Evolutionary conservation across 1,140 invertebrate species (phyloP).

Genomic region (Bombus pyrosoma): DNA sequence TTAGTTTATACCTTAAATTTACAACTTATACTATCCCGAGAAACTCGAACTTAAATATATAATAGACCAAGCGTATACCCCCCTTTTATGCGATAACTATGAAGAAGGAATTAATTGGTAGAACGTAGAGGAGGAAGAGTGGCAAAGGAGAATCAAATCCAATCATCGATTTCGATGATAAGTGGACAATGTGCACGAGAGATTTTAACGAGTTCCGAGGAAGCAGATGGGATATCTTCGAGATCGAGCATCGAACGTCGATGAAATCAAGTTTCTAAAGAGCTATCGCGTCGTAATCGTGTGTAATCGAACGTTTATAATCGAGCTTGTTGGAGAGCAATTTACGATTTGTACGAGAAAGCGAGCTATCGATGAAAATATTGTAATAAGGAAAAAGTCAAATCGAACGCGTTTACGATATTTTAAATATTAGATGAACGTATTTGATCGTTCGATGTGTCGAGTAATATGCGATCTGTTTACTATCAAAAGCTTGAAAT

Average conservation of each 20-base stretch:
- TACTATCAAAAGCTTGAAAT: not conserved
- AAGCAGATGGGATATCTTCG: not conserved
- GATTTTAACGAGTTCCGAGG: conserved; percentile 3
- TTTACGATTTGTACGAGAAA: not conserved
- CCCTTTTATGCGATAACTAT: not conserved
- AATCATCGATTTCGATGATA: conserved; percentile 11
- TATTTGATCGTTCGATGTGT: not conserved
- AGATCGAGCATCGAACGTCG: conserved; percentile 1
- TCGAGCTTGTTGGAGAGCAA: not conserved
- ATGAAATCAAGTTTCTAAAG: conserved; percentile 12
- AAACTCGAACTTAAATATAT: too few relatives aligned
- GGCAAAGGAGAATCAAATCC: not conserved
- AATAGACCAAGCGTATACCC: too few relatives aligned
- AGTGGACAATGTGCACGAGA: not conserved
- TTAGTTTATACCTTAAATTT: too few relatives aligned
- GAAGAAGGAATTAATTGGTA: not conserved
- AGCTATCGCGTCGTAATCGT: not conserved
- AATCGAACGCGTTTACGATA: not conserved
- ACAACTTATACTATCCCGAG: too few relatives aligned
- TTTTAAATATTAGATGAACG: not conserved
- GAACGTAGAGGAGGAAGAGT: too few relatives aligned
- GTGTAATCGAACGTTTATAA: not conserved
- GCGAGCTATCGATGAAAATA: not conserved
- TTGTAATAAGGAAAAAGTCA: not conserved
- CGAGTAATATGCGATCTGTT: too few relatives aligned